Evolutionary conservation across 2,113 vertebrate genomes (phyloP).

Genomic region (Marmota flaviventris): DNA sequence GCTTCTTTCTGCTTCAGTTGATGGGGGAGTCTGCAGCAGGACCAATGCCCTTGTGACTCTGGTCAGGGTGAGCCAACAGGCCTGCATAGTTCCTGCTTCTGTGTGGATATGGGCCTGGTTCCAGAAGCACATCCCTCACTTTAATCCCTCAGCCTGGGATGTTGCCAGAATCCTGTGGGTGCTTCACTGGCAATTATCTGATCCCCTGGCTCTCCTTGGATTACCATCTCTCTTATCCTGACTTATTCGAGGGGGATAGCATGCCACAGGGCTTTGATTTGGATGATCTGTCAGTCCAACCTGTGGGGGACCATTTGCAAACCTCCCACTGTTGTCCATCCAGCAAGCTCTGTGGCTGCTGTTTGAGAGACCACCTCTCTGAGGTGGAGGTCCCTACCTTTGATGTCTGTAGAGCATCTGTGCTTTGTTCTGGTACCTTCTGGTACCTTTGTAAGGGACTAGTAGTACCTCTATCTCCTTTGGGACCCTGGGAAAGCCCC

Average conservation of each 20-base stretch:
- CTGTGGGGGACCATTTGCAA: rapidly evolving
- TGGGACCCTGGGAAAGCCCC: not conserved
- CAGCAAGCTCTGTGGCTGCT: not conserved
- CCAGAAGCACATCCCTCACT: not conserved
- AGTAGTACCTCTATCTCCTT: not conserved
- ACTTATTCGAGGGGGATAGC: not conserved
- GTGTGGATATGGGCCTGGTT: not conserved
- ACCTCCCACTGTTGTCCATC: not conserved
- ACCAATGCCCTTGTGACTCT: not conserved
- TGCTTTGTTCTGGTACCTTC: no score
- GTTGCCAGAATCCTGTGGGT: not conserved
- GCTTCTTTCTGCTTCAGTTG: not conserved
- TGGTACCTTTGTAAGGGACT: not conserved
- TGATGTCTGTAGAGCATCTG: not conserved
- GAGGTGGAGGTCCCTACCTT: not conserved
- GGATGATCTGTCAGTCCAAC: not conserved
- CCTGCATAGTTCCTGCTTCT: not conserved
- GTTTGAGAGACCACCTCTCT: not conserved
- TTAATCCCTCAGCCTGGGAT: not conserved
- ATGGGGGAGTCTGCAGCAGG: not conserved
- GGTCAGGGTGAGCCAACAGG: rapidly evolving
- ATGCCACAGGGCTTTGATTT: not conserved
- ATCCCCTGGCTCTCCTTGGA: not conserved
- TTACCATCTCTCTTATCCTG: rapidly evolving
- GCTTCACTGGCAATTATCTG: not conserved